Evolutionary conservation across 2,113 vertebrate genomes (phyloP).

Genomic region (Mastomys natalensis): DNA sequence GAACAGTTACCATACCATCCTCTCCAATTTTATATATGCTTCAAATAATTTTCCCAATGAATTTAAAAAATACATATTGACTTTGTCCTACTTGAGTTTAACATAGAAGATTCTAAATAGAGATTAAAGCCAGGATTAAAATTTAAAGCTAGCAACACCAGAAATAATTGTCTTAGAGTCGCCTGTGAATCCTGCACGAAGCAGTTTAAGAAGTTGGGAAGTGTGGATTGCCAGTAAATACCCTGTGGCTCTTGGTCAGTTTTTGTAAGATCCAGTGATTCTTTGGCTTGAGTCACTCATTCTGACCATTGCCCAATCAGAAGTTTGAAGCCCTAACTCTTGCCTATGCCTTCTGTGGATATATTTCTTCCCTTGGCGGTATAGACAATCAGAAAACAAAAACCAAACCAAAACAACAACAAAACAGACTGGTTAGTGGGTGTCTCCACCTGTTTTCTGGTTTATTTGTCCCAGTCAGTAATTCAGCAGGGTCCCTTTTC

Average conservation of each 20-base stretch:
- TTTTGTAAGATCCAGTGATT: background rate
- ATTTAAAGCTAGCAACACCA: background rate
- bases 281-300: background rate
- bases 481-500: background rate
- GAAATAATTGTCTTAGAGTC: background rate
- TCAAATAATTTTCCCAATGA: background rate
- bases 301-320: background rate
- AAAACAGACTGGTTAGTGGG: background rate
- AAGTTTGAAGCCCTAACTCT: background rate
- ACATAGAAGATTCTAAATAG: background rate
- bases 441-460: background rate
- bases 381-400: too few species aligned
- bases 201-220: background rate
- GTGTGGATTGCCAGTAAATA: background rate
- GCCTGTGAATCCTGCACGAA: too few species aligned
- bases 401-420: too few species aligned
- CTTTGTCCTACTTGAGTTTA: background rate
- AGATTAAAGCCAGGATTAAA: background rate
- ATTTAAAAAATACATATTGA: background rate
- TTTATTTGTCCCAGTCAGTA: background rate
- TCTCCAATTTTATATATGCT: background rate
- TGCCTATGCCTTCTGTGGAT: background rate
- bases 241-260: background rate
- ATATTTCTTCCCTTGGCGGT: background rate
- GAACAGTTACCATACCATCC: background rate